Evolutionary conservation across 2,113 vertebrate genomes (phyloP).

Genomic region (Lophochroa leadbeateri): DNA sequence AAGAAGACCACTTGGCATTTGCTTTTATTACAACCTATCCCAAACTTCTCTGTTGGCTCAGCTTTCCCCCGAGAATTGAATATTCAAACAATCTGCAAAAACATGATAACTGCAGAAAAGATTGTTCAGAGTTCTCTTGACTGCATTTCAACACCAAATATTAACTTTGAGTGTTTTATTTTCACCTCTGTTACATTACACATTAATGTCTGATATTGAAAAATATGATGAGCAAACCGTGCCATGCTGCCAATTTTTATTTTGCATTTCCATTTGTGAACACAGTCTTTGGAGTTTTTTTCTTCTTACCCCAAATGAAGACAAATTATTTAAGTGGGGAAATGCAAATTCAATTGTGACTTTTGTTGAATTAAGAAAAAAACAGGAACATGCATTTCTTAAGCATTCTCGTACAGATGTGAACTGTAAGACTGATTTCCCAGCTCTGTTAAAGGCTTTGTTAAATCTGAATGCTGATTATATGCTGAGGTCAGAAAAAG

Average conservation of each 20-base stretch:
- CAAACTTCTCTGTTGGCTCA: background rate
- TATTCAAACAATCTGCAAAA: conserved; percentile 12
- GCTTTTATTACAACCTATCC: background rate
- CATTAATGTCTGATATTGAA: conserved; percentile 13
- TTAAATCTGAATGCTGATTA: background rate
- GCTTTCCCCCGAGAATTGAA: background rate
- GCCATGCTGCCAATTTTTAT: conserved; percentile 5
- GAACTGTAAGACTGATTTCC: background rate
- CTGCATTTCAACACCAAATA: conserved; percentile 42
- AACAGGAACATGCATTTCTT: background rate
- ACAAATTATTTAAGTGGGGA: background rate
- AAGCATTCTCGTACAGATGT: background rate
- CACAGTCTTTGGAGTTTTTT: background rate
- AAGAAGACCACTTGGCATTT: background rate
- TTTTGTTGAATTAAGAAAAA: background rate
- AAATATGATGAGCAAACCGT: background rate
- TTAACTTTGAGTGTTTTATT: conserved; percentile 29
- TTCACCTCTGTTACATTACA: conserved; percentile 31
- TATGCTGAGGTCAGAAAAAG: background rate
- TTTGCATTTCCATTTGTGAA: conserved; percentile 12
- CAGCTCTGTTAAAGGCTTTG: background rate
- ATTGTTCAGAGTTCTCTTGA: background rate
- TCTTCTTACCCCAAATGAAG: background rate
- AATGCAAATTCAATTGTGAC: background rate
- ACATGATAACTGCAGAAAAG: background rate